A percentile compares a stretch with the other conserved stretches of the same genome.
phyloP scores from a whole-genome alignment of 2,888 invertebrate species.

The Melinaea menophilus region DNA sequence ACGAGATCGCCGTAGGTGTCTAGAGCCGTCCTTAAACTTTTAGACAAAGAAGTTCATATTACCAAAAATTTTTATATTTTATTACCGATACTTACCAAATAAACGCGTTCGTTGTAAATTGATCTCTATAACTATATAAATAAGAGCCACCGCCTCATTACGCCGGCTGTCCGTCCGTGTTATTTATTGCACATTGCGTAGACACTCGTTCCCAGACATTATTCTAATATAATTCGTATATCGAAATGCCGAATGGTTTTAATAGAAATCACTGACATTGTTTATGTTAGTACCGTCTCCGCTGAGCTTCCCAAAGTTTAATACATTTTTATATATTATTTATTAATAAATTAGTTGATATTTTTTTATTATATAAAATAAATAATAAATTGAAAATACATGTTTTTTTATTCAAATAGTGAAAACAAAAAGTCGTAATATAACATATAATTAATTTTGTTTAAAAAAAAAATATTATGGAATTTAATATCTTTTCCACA shows the following conservation, averaged over 20 bases:
- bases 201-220: constrained; percentile 65
- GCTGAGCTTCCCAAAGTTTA: constrained; percentile 58
- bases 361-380: constrained; percentile 30
- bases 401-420: background rate
- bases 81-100: constrained; percentile 49
- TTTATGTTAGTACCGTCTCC: constrained; percentile 66
- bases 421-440: background rate
- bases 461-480: too few relatives aligned
- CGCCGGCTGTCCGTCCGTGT: constrained; percentile 42
- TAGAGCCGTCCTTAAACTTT: constrained; percentile 59
- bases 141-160: constrained; percentile 40
- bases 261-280: constrained; percentile 75
- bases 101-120: constrained; percentile 33
- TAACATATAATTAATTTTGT: too few relatives aligned
- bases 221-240: constrained; percentile 68
- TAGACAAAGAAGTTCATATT: constrained; percentile 47
- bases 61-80: constrained; percentile 51
- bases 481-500: too few relatives aligned
- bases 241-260: constrained; percentile 70
- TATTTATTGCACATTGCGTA: constrained; percentile 72
- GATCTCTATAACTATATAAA: constrained; percentile 34
- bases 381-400: constrained; percentile 29
- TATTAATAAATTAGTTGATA: background rate
- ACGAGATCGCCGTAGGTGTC: constrained; percentile 28
- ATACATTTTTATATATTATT: background rate